A percentile compares a stretch with the other conserved stretches of the same genome.
Conservation (phyloP, 2,888 invertebrate species). For the Macrophya alboannulata region DNA sequence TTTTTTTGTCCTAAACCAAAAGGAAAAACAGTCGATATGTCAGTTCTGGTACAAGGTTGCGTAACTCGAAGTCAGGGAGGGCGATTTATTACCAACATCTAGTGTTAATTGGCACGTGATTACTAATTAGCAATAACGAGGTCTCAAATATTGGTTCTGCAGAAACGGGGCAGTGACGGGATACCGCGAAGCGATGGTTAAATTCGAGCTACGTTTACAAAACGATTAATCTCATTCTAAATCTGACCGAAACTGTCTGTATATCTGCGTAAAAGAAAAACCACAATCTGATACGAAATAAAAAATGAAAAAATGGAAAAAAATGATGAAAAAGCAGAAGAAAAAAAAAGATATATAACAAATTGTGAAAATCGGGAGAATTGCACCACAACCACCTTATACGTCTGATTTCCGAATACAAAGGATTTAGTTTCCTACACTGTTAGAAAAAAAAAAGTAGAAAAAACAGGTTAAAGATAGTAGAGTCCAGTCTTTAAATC, state of each 20-base stretch:
- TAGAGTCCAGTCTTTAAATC: constrained; percentile 37
- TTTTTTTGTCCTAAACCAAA: neutral
- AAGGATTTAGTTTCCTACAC: neutral
- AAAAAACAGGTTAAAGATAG: neutral
- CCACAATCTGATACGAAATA: neutral
- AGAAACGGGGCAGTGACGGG: neutral
- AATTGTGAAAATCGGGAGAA: neutral
- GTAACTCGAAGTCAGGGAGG: neutral
- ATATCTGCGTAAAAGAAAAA: neutral
- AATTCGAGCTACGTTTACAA: neutral
- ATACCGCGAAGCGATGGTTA: neutral
- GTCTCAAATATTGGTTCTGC: neutral
- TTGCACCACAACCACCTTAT: neutral
- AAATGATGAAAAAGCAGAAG: neutral
- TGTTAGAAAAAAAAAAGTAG: neutral
- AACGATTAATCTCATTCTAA: neutral
- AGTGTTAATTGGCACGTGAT: constrained; percentile 9
- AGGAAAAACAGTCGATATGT: neutral
- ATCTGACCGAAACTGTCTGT: neutral
- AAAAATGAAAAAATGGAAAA: neutral
- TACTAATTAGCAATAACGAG: constrained; percentile 26
- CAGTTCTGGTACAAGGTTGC: neutral
- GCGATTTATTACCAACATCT: neutral
- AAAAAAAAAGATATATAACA: neutral
- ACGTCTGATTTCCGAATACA: neutral